A percentile compares a stretch with the other conserved stretches of the same genome.
Evolutionary conservation across 1,140 invertebrate genomes (phyloP).

Genomic region (Zaprionus nigranus): DNA sequence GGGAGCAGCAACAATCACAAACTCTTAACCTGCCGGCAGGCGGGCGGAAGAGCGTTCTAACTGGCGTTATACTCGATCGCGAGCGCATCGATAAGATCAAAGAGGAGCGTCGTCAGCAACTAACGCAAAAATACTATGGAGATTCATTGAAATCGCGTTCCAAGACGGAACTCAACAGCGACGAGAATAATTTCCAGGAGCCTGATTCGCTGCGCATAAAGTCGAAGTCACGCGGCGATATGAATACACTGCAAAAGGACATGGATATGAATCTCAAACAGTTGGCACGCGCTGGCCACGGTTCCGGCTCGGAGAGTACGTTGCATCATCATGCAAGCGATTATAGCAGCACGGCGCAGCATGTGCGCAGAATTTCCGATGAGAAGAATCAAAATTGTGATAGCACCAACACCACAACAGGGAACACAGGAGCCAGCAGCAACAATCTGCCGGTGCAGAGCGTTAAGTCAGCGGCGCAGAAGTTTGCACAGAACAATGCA

Average conservation of each 20-base stretch:
- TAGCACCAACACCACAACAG: slow-evolving; percentile 40
- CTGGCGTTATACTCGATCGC: slow-evolving; percentile 87
- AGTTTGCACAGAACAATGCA: slow-evolving; percentile 54
- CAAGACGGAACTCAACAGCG: slow-evolving; percentile 75
- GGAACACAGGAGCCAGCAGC: slow-evolving; percentile 28
- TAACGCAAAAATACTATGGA: slow-evolving; percentile 94
- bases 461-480: slow-evolving; percentile 66
- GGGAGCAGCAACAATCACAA: slow-evolving; percentile 28
- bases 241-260: slow-evolving; percentile 75
- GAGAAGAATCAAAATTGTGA: slow-evolving; percentile 85
- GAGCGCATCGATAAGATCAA: slow-evolving; percentile 96
- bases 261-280: slow-evolving; percentile 82
- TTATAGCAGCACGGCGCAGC: slow-evolving; percentile 44
- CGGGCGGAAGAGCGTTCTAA: slow-evolving; percentile 69
- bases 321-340: slow-evolving; percentile 45
- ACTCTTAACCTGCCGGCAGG: slow-evolving; percentile 44
- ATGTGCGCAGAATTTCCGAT: slow-evolving; percentile 80
- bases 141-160: slow-evolving; percentile 89
- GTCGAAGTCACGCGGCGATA: slow-evolving; percentile 83
- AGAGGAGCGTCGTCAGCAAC: slow-evolving; percentile 93
- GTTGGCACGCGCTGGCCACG: slow-evolving; percentile 59
- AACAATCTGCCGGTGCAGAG: slow-evolving; percentile 40
- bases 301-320: slow-evolving; percentile 73
- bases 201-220: slow-evolving; percentile 78
- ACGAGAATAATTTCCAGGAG: slow-evolving; percentile 71